Conservation (phyloP, 2,888 invertebrate species). For the Nemurella pictetii region DNA sequence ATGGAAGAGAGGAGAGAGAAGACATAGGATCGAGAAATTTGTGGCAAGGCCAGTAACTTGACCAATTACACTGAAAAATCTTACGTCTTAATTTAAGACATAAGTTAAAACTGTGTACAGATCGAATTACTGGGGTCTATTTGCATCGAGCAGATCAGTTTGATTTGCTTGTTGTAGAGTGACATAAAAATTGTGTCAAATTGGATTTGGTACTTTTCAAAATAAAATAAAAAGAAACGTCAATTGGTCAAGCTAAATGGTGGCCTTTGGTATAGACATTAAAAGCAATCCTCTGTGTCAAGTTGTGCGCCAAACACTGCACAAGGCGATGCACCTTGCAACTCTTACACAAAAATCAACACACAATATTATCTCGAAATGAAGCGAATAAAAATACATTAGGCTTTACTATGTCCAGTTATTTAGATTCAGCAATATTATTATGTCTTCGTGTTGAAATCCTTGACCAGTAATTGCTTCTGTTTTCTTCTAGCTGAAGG, state of each 20-base stretch:
- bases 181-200: neutral
- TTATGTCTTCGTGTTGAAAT: no score
- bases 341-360: no score
- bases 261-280: neutral
- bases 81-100: no score
- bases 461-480: no score
- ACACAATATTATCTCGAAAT: no score
- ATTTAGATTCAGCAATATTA: no score
- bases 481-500: no score
- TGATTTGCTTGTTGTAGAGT: neutral
- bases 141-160: neutral
- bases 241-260: neutral
- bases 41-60: neutral
- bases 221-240: neutral
- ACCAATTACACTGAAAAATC: no score
- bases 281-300: neutral
- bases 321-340: no score
- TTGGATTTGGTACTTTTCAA: neutral
- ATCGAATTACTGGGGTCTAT: neutral
- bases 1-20: conserved; percentile 27
- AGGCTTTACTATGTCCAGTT: no score
- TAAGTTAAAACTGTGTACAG: no score
- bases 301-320: neutral
- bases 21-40: conserved; percentile 6
- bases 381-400: no score